Conservation (phyloP, 2,888 invertebrate genomes). For the Fragum fragum region DNA sequence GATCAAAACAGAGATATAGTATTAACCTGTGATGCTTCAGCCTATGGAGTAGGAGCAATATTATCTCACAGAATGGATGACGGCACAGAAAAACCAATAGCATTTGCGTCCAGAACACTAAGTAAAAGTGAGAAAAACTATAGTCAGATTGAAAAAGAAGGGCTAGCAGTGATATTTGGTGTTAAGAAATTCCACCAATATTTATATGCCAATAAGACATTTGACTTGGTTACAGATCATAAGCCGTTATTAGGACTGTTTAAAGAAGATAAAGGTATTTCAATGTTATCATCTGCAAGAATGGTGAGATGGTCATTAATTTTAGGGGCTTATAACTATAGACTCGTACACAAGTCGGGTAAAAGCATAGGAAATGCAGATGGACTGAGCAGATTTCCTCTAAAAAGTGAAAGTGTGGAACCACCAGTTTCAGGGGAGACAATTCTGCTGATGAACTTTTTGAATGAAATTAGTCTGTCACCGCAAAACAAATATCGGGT, state of each 20-base stretch:
- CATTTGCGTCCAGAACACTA: slow-evolving; percentile 52
- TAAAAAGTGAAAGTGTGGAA: too few species aligned
- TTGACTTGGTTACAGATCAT: slow-evolving; percentile 52
- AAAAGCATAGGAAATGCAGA: slow-evolving; percentile 25
- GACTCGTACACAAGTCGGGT: slow-evolving; percentile 13
- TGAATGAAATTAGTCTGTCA: slow-evolving; percentile 7
- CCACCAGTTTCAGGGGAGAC: slow-evolving; percentile 26
- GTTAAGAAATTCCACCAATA: slow-evolving; percentile 72
- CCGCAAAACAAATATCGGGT: not conserved
- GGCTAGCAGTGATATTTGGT: slow-evolving; percentile 62
- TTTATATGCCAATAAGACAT: slow-evolving; percentile 58
- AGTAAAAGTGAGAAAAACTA: slow-evolving; percentile 67
- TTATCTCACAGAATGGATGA: too few species aligned
- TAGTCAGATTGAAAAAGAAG: slow-evolving; percentile 72
- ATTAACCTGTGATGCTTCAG: slow-evolving; percentile 85
- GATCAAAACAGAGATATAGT: slow-evolving; percentile 77
- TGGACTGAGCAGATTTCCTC: slow-evolving; percentile 23
- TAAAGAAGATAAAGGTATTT: too few species aligned
- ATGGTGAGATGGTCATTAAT: slow-evolving; percentile 21
- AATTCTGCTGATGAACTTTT: too few species aligned
- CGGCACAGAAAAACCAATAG: slow-evolving; percentile 49
- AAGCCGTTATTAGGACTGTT: slow-evolving; percentile 46
- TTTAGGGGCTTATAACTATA: slow-evolving; percentile 26
- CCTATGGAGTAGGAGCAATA: too few species aligned
- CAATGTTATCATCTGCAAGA: too few species aligned